Base-by-base conservation (phyloP, 2,113 vertebrate genomes). In the Tragelaphus buxtoni region DNA sequence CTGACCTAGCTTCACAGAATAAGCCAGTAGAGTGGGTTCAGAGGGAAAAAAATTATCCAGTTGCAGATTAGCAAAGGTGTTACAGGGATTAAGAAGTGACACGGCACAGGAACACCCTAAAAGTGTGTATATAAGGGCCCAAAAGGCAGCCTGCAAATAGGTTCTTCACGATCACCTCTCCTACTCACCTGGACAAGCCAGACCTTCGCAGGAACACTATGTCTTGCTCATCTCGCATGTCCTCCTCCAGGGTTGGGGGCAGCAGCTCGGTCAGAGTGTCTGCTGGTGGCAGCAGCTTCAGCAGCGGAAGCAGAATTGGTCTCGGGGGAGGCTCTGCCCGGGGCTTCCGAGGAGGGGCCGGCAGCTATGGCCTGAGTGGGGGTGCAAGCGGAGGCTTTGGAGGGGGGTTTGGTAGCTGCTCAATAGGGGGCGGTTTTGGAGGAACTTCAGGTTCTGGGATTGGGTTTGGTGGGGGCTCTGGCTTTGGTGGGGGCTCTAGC, bases 181-280 rank as follows among this genome's bases (percentile, higher is more conserved):
- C 77, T 14, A 17, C 88, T 39, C 61, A 1, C 65, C 30, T 1
- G 47, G 81, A 90, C 91, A 14, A 91, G 76, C 69, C 35, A 14
- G 7, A 3, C 49, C 0, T 49, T 35, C 4, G 42, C 55, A 53
- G 42, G 47, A 65, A 4, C 58, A 69, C 11, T 74, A 98, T 98
- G 98, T 80, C 97, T 87, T 96, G 88, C 28, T 86, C 97, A 0
- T 97, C 98, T 0, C 32, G 91, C 0, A 39, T 98, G 89, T 98
- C 98, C 2, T 98, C 98, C 5, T 98, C 98, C 42, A 93, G 97
- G 32, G 97, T 98, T 0, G 96, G 95, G 1, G 97, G 97, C 3
- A 97, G 97, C 80, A 94, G 97, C 22, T 95, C 92, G 1, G 61
- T 98, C 82, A 51, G 97, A 53, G 51, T 56, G 90, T 92, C 98